Percentiles rank a stretch among this genome's conserved stretches.
These are phyloP conservation scores for Trichonephila clavipes DNA, from an alignment of 1,140 invertebrate genomes.

Conservation along the genomic window DNA sequence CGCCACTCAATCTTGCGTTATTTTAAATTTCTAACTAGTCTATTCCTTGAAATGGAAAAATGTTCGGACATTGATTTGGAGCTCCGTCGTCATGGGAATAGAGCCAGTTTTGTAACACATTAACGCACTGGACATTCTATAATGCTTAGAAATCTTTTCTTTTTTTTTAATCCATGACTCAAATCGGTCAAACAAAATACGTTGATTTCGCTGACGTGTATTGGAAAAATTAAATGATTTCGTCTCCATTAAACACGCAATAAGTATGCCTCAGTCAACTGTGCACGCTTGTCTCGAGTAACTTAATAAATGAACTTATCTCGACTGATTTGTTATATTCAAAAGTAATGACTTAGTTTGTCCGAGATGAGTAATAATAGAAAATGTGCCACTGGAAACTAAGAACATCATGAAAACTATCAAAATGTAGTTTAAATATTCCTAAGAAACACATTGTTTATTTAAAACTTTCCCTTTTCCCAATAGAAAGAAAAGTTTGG, in stretches of 20 bases:
- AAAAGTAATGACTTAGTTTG: too few species aligned
- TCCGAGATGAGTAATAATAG: too few species aligned
- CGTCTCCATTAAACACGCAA: conserved; percentile 6
- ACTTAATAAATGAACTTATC: too few species aligned
- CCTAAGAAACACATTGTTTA: too few species aligned
- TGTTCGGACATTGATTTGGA: conserved; percentile 35
- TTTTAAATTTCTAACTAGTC: not conserved
- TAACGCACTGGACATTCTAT: not conserved
- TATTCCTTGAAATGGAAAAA: not conserved
- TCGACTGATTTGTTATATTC: too few species aligned
- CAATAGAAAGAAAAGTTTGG: too few species aligned
- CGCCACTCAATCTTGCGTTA: not conserved
- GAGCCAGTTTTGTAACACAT: conserved; percentile 5
- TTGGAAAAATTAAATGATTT: conserved; percentile 1
- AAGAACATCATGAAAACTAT: too few species aligned
- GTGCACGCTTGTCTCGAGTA: too few species aligned
- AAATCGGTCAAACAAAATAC: conserved; percentile 1
- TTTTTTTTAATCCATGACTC: not conserved
- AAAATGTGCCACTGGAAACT: too few species aligned
- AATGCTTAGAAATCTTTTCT: not conserved
- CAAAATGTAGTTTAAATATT: too few species aligned
- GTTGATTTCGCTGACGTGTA: not conserved
- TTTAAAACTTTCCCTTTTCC: too few species aligned
- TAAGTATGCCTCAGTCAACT: not conserved
- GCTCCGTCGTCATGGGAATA: conserved; percentile 33